Base-by-base conservation (phyloP, 1,140 invertebrate species). In the Leptoteleia sp. region DNA sequence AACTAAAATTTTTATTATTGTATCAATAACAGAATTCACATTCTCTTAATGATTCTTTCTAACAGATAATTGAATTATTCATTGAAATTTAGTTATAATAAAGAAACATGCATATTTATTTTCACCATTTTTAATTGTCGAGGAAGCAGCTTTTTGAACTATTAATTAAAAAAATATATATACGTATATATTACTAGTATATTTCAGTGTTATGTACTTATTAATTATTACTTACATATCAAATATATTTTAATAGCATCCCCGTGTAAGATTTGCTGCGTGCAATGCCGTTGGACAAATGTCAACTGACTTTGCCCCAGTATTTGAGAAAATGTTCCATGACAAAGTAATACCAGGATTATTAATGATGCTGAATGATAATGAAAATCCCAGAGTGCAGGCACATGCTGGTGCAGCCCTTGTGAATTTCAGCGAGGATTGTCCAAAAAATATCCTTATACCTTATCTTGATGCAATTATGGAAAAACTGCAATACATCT, bases 281-380 rank as follows among this genome's bases (percentile, higher is more conserved):
- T 99, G 99, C 85, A 99, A 99, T 91, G 97, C 98, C n/a, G 93
- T 99, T 31, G 99, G 99, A 9, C 98, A 99, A 90, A 98, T 99
- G 96, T 96, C 97, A 0, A 97, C 97, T 8, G 99, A 99, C 89
- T 99, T 99, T 91, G 97, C 97, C 3, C 97, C 97, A 3, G 91
- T 92, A 5, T 98, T 99, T 83, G 96, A 99, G 88, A 99, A 99
- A 90, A 99, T 99, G 90, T 99, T 98, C 89, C 98, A 99, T 84
- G 93, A 94, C 54, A 95, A 95, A 90, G 95, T 99, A 43, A 94
- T 99, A 27, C 96, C 97, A 31, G 96, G 95, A 8, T 89, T 99
- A 17, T 87, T 99, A 3, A 91, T 93, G 88, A 92, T 99, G n/a
- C 91, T 99, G 71, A 96, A 97, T 82, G 97, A 99, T 86, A 93